Percentiles rank a stretch among this genome's conserved stretches.
Conservation (phyloP, 2,113 vertebrate species). For the Petaurus breviceps region DNA sequence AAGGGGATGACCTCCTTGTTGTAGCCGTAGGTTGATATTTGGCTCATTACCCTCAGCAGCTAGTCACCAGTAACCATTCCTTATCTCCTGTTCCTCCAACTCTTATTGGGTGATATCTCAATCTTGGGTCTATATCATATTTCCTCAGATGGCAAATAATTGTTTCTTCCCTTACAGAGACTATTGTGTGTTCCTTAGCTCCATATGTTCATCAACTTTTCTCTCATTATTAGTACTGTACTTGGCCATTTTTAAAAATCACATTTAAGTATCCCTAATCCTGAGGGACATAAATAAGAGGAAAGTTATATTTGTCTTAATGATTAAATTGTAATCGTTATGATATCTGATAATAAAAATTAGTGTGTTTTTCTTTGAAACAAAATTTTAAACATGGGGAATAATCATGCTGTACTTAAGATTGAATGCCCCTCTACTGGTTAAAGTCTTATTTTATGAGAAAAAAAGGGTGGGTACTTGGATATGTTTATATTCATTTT, state of each 20-base stretch:
- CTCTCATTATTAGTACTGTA: background rate
- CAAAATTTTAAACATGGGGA: constrained; percentile 4
- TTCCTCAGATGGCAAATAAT: too few relatives aligned
- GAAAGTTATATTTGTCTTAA: background rate
- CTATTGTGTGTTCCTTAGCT: background rate
- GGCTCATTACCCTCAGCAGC: too few relatives aligned
- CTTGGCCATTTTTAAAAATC: background rate
- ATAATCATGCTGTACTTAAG: constrained; percentile 28
- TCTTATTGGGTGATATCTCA: too few relatives aligned
- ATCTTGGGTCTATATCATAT: too few relatives aligned
- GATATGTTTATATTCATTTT: constrained; percentile 16
- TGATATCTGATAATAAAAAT: background rate
- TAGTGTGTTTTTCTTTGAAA: background rate
- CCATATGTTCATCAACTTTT: background rate
- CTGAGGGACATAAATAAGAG: background rate
- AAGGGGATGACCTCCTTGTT: too few relatives aligned
- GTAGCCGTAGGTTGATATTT: too few relatives aligned
- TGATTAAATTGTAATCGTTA: background rate
- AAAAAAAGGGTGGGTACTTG: constrained; percentile 4
- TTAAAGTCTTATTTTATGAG: constrained; percentile 1
- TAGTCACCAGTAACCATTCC: too few relatives aligned
- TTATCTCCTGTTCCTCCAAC: too few relatives aligned
- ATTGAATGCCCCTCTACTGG: constrained; percentile 11
- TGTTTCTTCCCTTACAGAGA: background rate
- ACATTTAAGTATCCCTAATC: background rate